Conservation (phyloP, 1,140 invertebrate genomes). For the Parapsyche elsis region DNA sequence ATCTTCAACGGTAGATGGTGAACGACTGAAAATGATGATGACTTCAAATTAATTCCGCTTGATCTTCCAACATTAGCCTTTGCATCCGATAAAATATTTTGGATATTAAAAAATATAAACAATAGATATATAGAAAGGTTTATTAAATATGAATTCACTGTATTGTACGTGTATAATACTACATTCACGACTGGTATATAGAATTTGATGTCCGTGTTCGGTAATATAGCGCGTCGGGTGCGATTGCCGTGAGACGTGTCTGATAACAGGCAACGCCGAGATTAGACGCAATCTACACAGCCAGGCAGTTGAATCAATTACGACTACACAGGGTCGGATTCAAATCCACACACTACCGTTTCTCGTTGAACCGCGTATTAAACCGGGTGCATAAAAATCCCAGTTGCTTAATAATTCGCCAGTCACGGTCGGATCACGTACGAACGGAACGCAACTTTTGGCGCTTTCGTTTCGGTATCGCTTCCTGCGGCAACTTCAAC, state of each 20-base stretch:
- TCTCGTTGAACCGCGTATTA: no score
- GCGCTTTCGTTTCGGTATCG: not conserved
- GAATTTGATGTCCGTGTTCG: not conserved
- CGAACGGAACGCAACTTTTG: no score
- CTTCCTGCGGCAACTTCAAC: not conserved
- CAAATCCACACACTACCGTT: not conserved
- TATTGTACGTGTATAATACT: no score
- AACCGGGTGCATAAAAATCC: not conserved
- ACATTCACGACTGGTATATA: not conserved
- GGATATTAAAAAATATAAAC: no score
- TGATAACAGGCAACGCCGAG: conserved; percentile 43
- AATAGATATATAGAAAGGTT: no score
- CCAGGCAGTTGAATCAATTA: conserved; percentile 36
- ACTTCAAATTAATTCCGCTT: no score
- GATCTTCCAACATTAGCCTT: no score
- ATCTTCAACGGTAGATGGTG: no score
- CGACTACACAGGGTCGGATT: conserved; percentile 1
- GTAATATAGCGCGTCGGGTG: conserved; percentile 45
- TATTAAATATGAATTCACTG: no score
- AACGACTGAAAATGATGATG: no score
- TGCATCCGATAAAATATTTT: no score
- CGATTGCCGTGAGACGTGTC: conserved; percentile 48
- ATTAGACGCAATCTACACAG: conserved; percentile 38
- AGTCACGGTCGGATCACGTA: not conserved
- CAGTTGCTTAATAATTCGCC: not conserved